A percentile compares a stretch with the other conserved stretches of the same genome.
Conservation (phyloP, 2,113 vertebrate genomes). For the Syrmaticus mikado region DNA sequence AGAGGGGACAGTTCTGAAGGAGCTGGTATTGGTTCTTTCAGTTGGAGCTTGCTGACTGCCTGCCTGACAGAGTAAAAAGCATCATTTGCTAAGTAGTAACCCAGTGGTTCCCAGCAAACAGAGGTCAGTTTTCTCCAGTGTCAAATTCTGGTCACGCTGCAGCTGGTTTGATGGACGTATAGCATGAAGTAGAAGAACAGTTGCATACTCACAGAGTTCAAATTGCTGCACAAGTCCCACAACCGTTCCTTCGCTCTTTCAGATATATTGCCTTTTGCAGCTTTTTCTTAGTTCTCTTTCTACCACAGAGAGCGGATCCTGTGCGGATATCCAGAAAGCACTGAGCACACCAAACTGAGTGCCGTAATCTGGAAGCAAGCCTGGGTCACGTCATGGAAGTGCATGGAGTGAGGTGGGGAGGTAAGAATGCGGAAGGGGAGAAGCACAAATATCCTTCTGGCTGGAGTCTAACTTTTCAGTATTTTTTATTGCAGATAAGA, state of each 20-base stretch:
- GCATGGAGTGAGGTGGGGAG: background rate
- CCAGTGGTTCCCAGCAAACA: background rate
- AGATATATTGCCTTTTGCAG: background rate
- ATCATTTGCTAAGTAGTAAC: background rate
- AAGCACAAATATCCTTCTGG: background rate
- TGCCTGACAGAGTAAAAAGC: background rate
- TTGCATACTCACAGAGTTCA: background rate
- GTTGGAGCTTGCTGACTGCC: background rate
- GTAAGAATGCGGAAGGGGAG: background rate
- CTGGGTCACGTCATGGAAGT: background rate
- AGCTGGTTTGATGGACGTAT: background rate
- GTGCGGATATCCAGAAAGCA: background rate
- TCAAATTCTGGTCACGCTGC: background rate
- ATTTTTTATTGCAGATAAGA: background rate
- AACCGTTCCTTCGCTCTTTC: background rate
- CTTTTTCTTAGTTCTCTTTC: background rate
- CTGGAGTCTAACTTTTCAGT: background rate
- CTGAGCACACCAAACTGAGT: rapidly evolving
- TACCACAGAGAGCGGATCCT: background rate
- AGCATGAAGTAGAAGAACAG: background rate
- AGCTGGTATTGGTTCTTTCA: background rate
- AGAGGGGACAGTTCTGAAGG: background rate
- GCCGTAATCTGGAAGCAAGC: background rate
- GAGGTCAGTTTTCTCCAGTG: background rate
- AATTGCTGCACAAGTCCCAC: background rate